A percentile compares a stretch with the other conserved stretches of the same genome.
Conservation (phyloP, 2,888 invertebrate genomes). For the Nebria brevicollis region DNA sequence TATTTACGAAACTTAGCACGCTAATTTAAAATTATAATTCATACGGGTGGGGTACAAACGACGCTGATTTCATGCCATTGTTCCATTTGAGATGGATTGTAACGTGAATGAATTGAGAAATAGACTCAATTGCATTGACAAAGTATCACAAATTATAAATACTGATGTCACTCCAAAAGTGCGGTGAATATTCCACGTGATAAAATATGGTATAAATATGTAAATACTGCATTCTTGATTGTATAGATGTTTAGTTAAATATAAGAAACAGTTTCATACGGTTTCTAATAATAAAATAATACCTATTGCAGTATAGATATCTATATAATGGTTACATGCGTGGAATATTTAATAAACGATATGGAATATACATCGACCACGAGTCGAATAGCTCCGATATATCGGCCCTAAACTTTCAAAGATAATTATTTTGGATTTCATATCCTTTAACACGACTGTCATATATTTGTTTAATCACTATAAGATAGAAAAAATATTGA, state of each 20-base stretch:
- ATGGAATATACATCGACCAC: not conserved
- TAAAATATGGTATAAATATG: not conserved
- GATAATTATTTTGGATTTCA: not conserved
- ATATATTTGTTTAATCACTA: slow-evolving; percentile 14
- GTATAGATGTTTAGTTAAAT: not conserved
- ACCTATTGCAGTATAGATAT: not conserved
- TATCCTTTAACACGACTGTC: not conserved
- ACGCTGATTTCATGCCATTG: slow-evolving; percentile 24
- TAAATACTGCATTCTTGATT: not conserved
- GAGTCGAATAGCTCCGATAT: not conserved
- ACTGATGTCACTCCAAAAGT: slow-evolving; percentile 46
- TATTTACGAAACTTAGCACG: not conserved
- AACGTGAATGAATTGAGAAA: slow-evolving; percentile 37
- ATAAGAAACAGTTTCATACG: not conserved
- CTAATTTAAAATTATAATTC: slow-evolving; percentile 9
- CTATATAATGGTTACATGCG: not conserved
- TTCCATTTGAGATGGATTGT: slow-evolving; percentile 23
- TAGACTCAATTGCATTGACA: slow-evolving; percentile 31
- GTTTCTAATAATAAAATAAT: not conserved
- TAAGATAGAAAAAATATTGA: slow-evolving; percentile 19
- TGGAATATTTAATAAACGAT: not conserved
- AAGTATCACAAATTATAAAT: slow-evolving; percentile 47
- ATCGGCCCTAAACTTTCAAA: not conserved
- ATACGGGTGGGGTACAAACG: slow-evolving; percentile 36
- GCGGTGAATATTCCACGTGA: slow-evolving; percentile 25